Conservation (phyloP, 2,888 invertebrate genomes). For the Drosophila gaucha region DNA sequence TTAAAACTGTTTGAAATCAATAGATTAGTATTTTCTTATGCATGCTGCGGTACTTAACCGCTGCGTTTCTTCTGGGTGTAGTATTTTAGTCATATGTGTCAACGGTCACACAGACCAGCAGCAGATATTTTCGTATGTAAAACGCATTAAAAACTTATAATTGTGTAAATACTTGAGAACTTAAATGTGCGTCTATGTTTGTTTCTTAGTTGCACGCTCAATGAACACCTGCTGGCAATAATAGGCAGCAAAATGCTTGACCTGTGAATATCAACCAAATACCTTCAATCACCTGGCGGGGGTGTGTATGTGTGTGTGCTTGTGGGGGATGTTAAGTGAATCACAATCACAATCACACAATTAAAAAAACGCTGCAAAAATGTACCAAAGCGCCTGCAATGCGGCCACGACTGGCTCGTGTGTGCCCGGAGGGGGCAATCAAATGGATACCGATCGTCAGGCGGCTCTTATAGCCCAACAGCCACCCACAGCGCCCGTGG, state of each 20-base stretch:
- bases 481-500: slow-evolving; percentile 87
- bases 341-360: slow-evolving; percentile 72
- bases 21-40: background rate
- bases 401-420: slow-evolving; percentile 88
- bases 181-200: slow-evolving; percentile 36
- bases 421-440: slow-evolving; percentile 87
- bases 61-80: background rate
- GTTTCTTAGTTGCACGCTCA: slow-evolving; percentile 34
- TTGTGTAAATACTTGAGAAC: slow-evolving; percentile 48
- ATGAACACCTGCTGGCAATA: slow-evolving; percentile 34
- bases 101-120: slow-evolving; percentile 51
- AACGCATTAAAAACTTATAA: slow-evolving; percentile 65
- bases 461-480: slow-evolving; percentile 87
- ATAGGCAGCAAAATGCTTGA: slow-evolving; percentile 48
- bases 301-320: slow-evolving; percentile 39
- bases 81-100: slow-evolving; percentile 18
- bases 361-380: slow-evolving; percentile 73
- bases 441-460: slow-evolving; percentile 85
- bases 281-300: slow-evolving; percentile 56
- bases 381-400: slow-evolving; percentile 91
- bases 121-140: slow-evolving; percentile 65
- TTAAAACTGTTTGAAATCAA: background rate
- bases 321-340: slow-evolving; percentile 72
- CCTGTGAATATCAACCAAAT: slow-evolving; percentile 47
- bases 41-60: background rate